Conservation (phyloP, 1,140 invertebrate genomes). For the Mamestra configurata region DNA sequence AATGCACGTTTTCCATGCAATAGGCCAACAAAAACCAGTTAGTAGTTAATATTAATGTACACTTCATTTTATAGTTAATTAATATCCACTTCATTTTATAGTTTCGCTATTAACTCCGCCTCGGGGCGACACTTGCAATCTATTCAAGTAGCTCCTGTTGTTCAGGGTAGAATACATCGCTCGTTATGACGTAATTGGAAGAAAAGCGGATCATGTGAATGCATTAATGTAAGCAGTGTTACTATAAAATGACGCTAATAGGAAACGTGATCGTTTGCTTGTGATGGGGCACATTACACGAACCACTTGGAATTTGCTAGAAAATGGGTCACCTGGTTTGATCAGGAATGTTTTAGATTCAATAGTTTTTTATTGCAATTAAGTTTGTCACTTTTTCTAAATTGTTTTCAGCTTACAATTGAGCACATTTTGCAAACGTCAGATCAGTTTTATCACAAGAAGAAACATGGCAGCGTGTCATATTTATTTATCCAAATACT, state of each 20-base stretch:
- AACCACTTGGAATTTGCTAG: background rate
- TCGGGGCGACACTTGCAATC: background rate
- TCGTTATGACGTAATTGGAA: slow-evolving; percentile 24
- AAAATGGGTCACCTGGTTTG: background rate
- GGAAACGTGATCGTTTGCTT: slow-evolving; percentile 63
- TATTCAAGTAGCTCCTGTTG: background rate
- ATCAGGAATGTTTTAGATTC: background rate
- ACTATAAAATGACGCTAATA: slow-evolving; percentile 68
- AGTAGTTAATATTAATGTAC: too few relatives aligned
- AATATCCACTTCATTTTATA: background rate
- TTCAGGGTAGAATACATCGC: background rate
- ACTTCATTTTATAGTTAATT: background rate
- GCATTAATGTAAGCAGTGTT: slow-evolving; percentile 70
- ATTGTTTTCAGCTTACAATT: background rate
- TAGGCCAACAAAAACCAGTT: too few relatives aligned
- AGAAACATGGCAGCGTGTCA: too few relatives aligned
- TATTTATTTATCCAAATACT: too few relatives aligned
- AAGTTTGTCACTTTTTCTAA: background rate
- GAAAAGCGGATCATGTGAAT: slow-evolving; percentile 60
- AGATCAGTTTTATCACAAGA: too few relatives aligned
- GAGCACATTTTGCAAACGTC: too few relatives aligned
- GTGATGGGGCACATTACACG: background rate
- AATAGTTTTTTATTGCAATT: background rate
- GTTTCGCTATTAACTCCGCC: background rate
- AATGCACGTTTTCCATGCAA: too few relatives aligned